Evolutionary conservation across 1,140 invertebrate species (phyloP).

Genomic region (Halictus rubicundus): DNA sequence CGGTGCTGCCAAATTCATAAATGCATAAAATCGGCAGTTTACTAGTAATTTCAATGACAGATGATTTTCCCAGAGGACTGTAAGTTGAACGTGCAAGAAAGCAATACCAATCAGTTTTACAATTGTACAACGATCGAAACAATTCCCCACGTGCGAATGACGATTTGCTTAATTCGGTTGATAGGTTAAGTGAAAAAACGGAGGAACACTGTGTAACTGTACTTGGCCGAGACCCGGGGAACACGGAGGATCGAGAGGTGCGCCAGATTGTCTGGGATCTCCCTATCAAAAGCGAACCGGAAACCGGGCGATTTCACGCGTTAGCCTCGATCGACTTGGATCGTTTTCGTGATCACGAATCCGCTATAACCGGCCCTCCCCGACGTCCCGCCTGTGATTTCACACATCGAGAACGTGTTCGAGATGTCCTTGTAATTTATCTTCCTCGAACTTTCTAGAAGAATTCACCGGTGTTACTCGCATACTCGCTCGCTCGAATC

Average conservation of each 20-base stretch:
- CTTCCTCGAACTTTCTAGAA: constrained; percentile 47
- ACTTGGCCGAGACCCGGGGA: neutral
- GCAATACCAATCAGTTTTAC: no score
- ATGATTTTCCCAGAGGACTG: no score
- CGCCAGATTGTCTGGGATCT: neutral
- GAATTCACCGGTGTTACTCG: constrained; percentile 16
- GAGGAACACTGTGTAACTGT: no score
- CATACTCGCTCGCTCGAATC: no score
- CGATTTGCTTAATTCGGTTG: neutral
- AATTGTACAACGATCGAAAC: no score
- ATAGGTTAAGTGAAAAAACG: neutral
- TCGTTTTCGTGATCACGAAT: constrained; percentile 49
- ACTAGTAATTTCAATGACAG: no score
- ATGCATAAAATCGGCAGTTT: no score
- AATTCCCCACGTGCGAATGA: no score
- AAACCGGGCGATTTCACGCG: constrained; percentile 46
- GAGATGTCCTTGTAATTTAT: constrained; percentile 38
- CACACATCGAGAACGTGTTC: constrained; percentile 47
- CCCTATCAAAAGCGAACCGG: constrained; percentile 31
- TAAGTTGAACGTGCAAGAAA: no score
- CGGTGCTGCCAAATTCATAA: no score
- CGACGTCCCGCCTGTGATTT: constrained; percentile 36
- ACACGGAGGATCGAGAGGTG: neutral
- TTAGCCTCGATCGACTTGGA: constrained; percentile 48
- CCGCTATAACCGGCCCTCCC: constrained; percentile 22